Percentiles rank a stretch among this genome's conserved stretches.
These are phyloP conservation scores for Platygyra sinensis DNA, from an alignment of 64 coral and sea anemone genomes.

Conservation along the genomic window DNA sequence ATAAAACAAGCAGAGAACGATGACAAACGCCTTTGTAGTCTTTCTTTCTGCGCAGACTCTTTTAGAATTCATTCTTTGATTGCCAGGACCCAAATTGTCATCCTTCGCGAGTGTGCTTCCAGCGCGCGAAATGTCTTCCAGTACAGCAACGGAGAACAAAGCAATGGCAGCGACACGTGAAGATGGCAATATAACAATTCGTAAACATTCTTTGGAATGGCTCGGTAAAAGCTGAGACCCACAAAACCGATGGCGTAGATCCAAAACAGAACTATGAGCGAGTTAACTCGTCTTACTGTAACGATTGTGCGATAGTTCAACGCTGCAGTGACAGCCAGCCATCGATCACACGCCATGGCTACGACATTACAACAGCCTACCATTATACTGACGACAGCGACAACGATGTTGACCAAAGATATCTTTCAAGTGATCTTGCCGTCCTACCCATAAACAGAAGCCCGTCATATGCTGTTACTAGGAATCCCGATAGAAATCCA, in stretches of 20 bases:
- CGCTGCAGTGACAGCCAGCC: not conserved
- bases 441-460: not conserved
- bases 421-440: not conserved
- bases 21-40: constrained; percentile 2
- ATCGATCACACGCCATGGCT: constrained; percentile 22
- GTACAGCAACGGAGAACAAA: not conserved
- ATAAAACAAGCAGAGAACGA: constrained; percentile 13
- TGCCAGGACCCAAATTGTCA: not conserved
- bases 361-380: constrained; percentile 10
- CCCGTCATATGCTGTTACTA: not conserved
- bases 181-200: not conserved
- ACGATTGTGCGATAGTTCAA: not conserved
- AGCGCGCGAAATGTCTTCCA: not conserved
- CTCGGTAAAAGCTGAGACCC: not conserved
- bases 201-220: not conserved
- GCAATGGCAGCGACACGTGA: not conserved
- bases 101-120: not conserved
- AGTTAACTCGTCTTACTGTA: not conserved
- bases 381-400: not conserved
- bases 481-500: not conserved
- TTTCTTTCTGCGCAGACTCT: not conserved
- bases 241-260: not conserved
- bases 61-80: not conserved
- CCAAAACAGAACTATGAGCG: not conserved
- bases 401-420: not conserved